Conservation (phyloP, 2,113 vertebrate species). For the Platichthys flesus region DNA sequence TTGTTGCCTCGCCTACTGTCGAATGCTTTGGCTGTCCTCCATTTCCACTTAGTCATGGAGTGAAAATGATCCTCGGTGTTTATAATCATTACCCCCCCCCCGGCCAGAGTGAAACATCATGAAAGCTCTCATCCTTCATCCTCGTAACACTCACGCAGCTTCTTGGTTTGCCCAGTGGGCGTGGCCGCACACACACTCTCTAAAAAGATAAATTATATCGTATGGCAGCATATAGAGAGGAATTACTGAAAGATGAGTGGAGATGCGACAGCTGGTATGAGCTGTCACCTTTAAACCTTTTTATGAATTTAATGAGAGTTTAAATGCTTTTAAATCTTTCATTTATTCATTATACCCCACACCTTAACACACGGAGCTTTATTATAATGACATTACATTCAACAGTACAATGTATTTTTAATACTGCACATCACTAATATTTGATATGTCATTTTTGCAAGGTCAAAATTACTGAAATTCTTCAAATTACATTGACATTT, state of each 20-base stretch:
- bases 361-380: constrained; percentile 11
- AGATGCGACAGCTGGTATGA: constrained; percentile 1
- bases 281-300: constrained; percentile 3
- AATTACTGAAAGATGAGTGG: constrained; percentile 19
- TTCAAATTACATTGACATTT: too few relatives aligned
- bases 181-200: constrained; percentile 1
- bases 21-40: constrained; percentile 40
- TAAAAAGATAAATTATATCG: constrained; percentile 18
- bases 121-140: constrained; percentile 49
- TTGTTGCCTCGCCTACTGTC: constrained; percentile 40
- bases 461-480: too few relatives aligned
- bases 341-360: background rate
- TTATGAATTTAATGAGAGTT: background rate
- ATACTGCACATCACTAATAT: background rate
- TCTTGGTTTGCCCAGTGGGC: constrained; percentile 19
- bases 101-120: constrained; percentile 36
- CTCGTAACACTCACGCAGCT: constrained; percentile 6
- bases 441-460: too few relatives aligned
- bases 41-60: constrained; percentile 52
- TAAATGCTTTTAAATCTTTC: background rate
- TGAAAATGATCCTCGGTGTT: constrained; percentile 46
- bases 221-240: background rate
- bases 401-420: too few relatives aligned
- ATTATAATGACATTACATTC: background rate
- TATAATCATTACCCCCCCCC: constrained; percentile 34